phyloP scores from a whole-genome alignment of 2,797 vertebrate genomes.

The Brachyrhaphis roseni region DNA sequence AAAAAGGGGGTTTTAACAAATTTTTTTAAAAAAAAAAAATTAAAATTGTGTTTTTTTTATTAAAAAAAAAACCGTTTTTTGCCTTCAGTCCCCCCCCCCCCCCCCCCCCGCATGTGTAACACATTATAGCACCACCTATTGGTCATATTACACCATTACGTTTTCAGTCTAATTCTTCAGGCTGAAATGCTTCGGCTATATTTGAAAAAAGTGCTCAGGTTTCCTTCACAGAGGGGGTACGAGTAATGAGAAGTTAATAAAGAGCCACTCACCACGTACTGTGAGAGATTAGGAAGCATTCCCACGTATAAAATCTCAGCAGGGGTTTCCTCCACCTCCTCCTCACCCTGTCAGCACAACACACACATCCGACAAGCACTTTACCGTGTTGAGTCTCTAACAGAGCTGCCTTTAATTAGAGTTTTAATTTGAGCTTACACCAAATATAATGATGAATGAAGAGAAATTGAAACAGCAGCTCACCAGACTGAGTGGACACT shows the following conservation, averaged over 20 bases:
- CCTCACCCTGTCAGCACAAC: conserved; percentile 85
- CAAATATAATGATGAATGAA: background rate
- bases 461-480: conserved; percentile 13
- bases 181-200: background rate
- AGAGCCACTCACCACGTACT: conserved; percentile 90
- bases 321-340: conserved; percentile 91
- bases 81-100: too few species aligned
- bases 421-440: background rate
- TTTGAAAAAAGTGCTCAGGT: background rate
- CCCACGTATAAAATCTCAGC: conserved; percentile 90
- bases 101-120: background rate
- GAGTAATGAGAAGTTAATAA: background rate
- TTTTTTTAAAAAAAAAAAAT: too few species aligned
- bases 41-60: too few species aligned
- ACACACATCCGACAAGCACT: conserved; percentile 4
- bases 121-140: background rate
- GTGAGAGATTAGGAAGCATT: conserved; percentile 94
- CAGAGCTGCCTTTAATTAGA: background rate
- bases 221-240: background rate
- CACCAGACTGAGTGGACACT: conserved; percentile 94
- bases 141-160: background rate
- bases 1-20: too few species aligned
- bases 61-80: too few species aligned
- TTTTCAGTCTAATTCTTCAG: background rate
- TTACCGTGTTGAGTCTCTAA: background rate